phyloP scores from a whole-genome alignment of 2,888 invertebrate species.

The Tenthredo mesomela region DNA sequence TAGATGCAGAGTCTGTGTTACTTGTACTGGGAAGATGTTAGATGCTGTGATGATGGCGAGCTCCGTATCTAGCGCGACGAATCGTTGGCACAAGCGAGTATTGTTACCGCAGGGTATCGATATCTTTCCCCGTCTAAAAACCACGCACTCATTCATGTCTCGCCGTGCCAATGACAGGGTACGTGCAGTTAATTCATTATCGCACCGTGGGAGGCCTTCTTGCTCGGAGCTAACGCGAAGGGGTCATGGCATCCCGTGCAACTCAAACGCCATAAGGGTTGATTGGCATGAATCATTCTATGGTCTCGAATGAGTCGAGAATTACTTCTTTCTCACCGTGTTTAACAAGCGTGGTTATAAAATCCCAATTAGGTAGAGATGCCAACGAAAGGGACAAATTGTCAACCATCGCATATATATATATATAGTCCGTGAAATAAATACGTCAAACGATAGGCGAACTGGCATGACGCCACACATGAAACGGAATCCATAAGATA shows the following conservation, averaged over 20 bases:
- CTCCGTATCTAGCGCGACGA: slow-evolving; percentile 28
- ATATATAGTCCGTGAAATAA: slow-evolving; percentile 47
- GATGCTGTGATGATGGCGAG: neutral
- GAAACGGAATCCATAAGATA: neutral
- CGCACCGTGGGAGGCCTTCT: slow-evolving; percentile 60
- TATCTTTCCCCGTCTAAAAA: slow-evolving; percentile 45
- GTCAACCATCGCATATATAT: slow-evolving; percentile 60
- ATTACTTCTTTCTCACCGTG: slow-evolving; percentile 63
- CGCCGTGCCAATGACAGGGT: slow-evolving; percentile 52
- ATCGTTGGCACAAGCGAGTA: slow-evolving; percentile 24
- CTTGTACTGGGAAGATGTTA: neutral
- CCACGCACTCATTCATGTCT: slow-evolving; percentile 51
- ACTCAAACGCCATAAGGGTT: slow-evolving; percentile 58
- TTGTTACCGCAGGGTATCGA: slow-evolving; percentile 39
- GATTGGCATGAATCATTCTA: slow-evolving; percentile 65
- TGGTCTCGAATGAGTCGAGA: slow-evolving; percentile 59
- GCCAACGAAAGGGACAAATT: slow-evolving; percentile 58
- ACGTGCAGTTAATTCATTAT: slow-evolving; percentile 67
- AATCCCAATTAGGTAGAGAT: slow-evolving; percentile 61
- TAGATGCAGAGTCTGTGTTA: neutral
- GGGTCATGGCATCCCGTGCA: slow-evolving; percentile 55
- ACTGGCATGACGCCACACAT: neutral
- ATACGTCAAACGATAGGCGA: slow-evolving; percentile 1
- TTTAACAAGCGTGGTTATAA: slow-evolving; percentile 58
- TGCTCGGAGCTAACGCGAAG: slow-evolving; percentile 48